phyloP scores from a whole-genome alignment of 2,113 vertebrate genomes.

The Cyphomyrus plagiostoma region DNA sequence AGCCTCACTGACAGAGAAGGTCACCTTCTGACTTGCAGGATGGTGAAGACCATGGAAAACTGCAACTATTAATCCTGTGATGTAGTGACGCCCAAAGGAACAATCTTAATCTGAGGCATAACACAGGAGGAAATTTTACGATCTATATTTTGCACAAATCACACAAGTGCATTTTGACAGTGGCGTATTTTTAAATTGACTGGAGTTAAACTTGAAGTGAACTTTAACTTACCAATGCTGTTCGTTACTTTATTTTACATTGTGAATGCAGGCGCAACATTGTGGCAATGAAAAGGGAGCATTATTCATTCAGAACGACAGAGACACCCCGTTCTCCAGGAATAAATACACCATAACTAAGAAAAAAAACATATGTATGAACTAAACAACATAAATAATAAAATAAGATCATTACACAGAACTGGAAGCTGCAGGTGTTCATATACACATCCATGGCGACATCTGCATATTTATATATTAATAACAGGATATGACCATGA shows the following conservation, averaged over 20 bases:
- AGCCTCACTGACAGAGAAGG: not conserved
- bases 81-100: not conserved
- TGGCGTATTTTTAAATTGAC: not conserved
- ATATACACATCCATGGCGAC: not conserved
- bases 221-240: not conserved
- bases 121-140: not conserved
- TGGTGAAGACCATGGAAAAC: not conserved
- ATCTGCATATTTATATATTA: not conserved
- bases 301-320: slow-evolving; percentile 10
- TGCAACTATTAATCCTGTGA: not conserved
- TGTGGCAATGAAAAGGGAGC: not conserved
- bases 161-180: not conserved
- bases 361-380: not conserved
- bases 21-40: not conserved
- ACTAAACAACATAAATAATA: not conserved
- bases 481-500: not conserved
- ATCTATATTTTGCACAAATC: not conserved
- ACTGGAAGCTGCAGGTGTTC: not conserved
- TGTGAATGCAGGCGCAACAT: not conserved
- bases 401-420: not conserved
- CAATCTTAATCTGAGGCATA: not conserved
- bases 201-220: not conserved
- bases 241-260: not conserved
- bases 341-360: not conserved
- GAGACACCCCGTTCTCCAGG: not conserved